Evolutionary conservation across 2,797 vertebrate species (phyloP), one percentile per base, ranked within the genome.

Genomic region (Aphelocoma californica): DNA sequence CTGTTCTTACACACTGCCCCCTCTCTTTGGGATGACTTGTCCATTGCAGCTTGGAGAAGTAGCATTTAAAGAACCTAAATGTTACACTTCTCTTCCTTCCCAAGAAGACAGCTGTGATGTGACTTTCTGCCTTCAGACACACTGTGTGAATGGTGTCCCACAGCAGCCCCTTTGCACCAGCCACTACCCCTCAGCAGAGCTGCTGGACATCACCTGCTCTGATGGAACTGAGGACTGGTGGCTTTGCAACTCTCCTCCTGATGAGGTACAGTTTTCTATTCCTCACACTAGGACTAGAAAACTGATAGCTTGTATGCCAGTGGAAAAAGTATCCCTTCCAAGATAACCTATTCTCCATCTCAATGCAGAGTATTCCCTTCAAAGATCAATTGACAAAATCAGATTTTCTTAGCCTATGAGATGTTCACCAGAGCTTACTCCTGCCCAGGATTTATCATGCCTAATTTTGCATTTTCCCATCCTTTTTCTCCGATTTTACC

Each of bases 131-230:
- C 67, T 85, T 38, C 78, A 70, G 20, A 36, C 64, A 47, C 0
- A 2, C 13, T 45, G 9, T 17, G 20, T 1, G 0, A 19, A 4
- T 28, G 18, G 10, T 20, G 8, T 78, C 56, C 15, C 21, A 28
- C 2, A 28, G 51, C 28, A 81, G 65, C 26, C 57, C 17, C 32
- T 77, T 56, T 64, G 38, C 34, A 26, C 5, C 57, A 47, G 1
- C 8, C 8, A 13, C 28, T 47, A 66, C 7, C 18, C n/a, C 48
- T 18, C 0, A 0, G 20, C 31, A 53, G 51, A 38, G n/a, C 13
- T 50, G 26, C 2, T 73, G 47, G 44, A 31, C 50, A 40, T 20
- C 79, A 34, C 7, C 38, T 67, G 9, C 47, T 84, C 18, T 36
- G 58, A 51, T 18, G 47, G 34, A 48, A 36, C 48, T 53, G 12